Percentiles rank a stretch among this genome's conserved stretches.
Evolutionary conservation across 2,113 vertebrate species (phyloP).

Genomic region (Nycticebus coucang): DNA sequence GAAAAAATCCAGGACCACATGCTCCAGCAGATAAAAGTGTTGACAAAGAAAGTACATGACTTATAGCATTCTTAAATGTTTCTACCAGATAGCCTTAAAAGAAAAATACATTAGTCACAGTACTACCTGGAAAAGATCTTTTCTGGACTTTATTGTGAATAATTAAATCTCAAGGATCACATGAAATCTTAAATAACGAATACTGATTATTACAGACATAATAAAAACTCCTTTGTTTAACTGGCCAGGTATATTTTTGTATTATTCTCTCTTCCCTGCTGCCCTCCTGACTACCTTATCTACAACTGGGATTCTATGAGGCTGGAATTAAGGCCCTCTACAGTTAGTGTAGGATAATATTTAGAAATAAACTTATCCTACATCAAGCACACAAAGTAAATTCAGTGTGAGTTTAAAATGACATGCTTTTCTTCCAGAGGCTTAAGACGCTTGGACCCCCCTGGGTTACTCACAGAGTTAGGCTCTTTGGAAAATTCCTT

Average conservation of each 20-base stretch:
- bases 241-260: constrained; percentile 7
- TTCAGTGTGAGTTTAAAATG: no score
- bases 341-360: no score
- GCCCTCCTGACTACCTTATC: not conserved
- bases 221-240: not conserved
- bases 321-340: not conserved
- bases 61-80: constrained; percentile 18
- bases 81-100: not conserved
- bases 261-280: not conserved
- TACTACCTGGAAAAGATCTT: not conserved
- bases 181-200: constrained; percentile 42
- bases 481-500: no score
- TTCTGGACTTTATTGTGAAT: not conserved
- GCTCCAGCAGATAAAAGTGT: not conserved
- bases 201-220: not conserved
- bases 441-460: no score
- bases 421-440: no score
- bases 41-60: constrained; percentile 1
- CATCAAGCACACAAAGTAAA: no score
- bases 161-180: constrained; percentile 17
- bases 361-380: no score
- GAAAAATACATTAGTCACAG: not conserved
- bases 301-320: not conserved
- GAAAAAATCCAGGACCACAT: not conserved
- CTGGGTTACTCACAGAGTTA: no score